phyloP scores from a whole-genome alignment of 2,888 invertebrate species.

The Drosophila flavopinicola region DNA sequence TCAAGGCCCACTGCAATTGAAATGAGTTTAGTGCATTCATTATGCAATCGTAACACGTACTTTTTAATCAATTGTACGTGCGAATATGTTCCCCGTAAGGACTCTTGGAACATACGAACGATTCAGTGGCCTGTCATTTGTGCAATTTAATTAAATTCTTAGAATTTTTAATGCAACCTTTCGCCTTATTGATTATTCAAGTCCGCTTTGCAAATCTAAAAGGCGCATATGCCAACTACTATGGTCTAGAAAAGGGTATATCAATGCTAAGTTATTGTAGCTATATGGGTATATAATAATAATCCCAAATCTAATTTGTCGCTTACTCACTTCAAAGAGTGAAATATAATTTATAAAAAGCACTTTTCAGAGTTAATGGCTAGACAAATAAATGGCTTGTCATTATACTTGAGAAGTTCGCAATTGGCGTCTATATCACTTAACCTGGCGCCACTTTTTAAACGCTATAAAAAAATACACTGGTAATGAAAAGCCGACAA shows the following conservation, averaged over 20 bases:
- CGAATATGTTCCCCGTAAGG: slow-evolving; percentile 41
- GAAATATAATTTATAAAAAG: too few species aligned
- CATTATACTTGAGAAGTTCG: slow-evolving; percentile 3
- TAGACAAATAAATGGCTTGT: slow-evolving; percentile 15
- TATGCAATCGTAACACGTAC: slow-evolving; percentile 79
- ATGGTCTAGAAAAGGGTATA: too few species aligned
- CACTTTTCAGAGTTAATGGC: too few species aligned
- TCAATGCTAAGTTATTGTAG: too few species aligned
- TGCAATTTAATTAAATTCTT: slow-evolving; percentile 53
- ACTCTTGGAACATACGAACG: not conserved
- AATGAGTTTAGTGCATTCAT: slow-evolving; percentile 54
- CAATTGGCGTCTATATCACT: slow-evolving; percentile 9
- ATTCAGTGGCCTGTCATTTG: slow-evolving; percentile 24
- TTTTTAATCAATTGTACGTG: slow-evolving; percentile 81
- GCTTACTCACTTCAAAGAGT: too few species aligned
- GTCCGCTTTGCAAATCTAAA: not conserved
- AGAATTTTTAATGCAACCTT: slow-evolving; percentile 16
- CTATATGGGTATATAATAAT: too few species aligned
- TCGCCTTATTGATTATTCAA: slow-evolving; percentile 25
- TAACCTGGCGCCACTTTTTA: slow-evolving; percentile 22
- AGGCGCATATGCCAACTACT: too few species aligned
- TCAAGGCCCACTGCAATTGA: slow-evolving; percentile 13
- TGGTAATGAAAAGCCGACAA: slow-evolving; percentile 2
- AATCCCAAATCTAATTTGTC: too few species aligned
- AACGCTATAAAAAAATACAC: slow-evolving; percentile 1